These are phyloP conservation scores for Australoheros facetus DNA, from an alignment of 2,797 vertebrate genomes.

Conservation along the genomic window DNA sequence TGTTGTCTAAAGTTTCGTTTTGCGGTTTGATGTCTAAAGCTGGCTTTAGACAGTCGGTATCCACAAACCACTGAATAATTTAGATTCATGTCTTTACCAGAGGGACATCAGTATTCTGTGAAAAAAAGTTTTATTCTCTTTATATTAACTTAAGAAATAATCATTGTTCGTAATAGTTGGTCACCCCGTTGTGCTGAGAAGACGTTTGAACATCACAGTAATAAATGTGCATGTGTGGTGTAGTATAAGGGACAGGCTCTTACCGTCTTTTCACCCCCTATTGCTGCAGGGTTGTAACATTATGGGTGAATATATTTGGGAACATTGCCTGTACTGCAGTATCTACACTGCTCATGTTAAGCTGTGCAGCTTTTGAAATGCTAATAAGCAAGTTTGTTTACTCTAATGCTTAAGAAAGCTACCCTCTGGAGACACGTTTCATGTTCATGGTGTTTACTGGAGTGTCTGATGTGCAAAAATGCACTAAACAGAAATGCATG, in stretches of 20 bases:
- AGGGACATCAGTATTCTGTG: conserved; percentile 28
- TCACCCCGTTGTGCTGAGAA: not conserved
- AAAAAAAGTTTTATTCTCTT: not conserved
- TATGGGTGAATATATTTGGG: conserved; percentile 29
- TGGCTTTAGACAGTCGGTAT: conserved; percentile 21
- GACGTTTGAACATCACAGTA: not conserved
- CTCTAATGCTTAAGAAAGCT: conserved; percentile 56
- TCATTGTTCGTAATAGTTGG: not conserved
- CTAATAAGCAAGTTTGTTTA: conserved; percentile 72
- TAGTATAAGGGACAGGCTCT: conserved; percentile 1
- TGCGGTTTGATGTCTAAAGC: conserved; percentile 8
- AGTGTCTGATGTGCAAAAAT: conserved; percentile 36
- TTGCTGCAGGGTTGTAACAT: conserved; percentile 44
- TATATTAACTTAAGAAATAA: not conserved
- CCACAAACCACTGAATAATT: conserved; percentile 67
- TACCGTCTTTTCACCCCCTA: conserved; percentile 3
- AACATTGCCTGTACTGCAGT: conserved; percentile 57
- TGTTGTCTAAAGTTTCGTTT: no score
- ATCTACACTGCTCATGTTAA: conserved; percentile 39
- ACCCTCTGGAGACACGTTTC: conserved; percentile 29
- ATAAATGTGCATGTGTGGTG: conserved; percentile 18
- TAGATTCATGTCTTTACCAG: conserved; percentile 28
- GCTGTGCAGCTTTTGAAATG: conserved; percentile 66
- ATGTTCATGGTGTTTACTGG: conserved; percentile 26
- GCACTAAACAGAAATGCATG: conserved; percentile 9